A percentile compares a stretch with the other conserved stretches of the same genome.
These are phyloP conservation scores for Diabrotica virgifera DNA, from an alignment of 1,140 invertebrate species.

Conservation along the genomic window DNA sequence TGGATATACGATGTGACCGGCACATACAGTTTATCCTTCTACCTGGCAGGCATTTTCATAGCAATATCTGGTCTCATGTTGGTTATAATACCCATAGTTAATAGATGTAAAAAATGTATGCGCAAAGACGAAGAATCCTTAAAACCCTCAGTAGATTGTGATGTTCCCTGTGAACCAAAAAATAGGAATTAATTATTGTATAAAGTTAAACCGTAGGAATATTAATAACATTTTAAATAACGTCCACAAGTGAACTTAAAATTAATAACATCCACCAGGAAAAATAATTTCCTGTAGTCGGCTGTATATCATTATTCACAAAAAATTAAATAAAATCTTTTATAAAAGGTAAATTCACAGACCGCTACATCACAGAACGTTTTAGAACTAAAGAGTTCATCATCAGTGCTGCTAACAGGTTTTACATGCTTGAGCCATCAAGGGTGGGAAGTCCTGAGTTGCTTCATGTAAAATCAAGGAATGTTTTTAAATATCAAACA, in stretches of 20 bases:
- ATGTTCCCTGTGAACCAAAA: not conserved
- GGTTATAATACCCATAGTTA: constrained; percentile 60
- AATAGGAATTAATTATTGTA: not conserved
- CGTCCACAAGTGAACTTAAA: not conserved
- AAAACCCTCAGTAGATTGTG: not conserved
- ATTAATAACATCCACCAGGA: too few relatives aligned
- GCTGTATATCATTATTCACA: too few relatives aligned
- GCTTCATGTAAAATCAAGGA: too few relatives aligned
- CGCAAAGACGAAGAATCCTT: not conserved
- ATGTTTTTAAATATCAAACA: too few relatives aligned
- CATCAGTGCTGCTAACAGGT: too few relatives aligned
- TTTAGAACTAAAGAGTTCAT: too few relatives aligned
- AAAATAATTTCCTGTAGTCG: too few relatives aligned
- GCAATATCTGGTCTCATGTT: constrained; percentile 78
- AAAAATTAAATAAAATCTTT: too few relatives aligned
- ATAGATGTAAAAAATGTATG: constrained; percentile 45
- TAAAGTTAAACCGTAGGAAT: not conserved
- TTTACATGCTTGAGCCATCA: too few relatives aligned
- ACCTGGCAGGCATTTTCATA: constrained; percentile 81
- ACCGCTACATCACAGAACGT: too few relatives aligned
- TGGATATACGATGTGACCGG: constrained; percentile 77
- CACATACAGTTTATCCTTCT: constrained; percentile 81
- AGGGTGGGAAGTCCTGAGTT: too few relatives aligned
- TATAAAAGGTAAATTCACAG: too few relatives aligned
- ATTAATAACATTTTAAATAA: not conserved